phyloP scores from a whole-genome alignment of 2,797 vertebrate species.

The Acridotheres tristis region DNA sequence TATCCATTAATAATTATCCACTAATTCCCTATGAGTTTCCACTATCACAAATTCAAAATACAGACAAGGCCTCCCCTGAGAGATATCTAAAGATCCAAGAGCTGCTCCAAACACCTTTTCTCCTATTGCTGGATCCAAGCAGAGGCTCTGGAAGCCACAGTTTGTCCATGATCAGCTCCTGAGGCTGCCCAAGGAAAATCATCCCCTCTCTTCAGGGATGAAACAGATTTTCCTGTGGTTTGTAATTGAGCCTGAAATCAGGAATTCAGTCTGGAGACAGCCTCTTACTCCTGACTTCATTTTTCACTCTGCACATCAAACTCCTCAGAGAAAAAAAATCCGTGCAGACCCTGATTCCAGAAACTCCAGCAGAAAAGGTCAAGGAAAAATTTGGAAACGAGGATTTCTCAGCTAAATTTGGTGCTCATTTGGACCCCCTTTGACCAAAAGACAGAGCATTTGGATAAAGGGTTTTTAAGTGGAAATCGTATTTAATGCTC shows the following conservation, averaged over 20 bases:
- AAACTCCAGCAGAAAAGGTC: not conserved
- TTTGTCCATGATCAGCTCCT: not conserved
- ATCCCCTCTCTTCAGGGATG: not conserved
- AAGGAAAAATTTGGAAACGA: not conserved
- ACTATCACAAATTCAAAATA: not conserved
- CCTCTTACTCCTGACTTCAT: not conserved
- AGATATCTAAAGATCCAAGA: not conserved
- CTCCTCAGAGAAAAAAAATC: not conserved
- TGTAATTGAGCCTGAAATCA: not conserved
- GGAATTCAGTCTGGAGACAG: not conserved
- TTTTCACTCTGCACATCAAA: not conserved
- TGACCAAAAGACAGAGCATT: not conserved
- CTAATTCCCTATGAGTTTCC: not conserved
- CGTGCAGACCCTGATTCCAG: not conserved
- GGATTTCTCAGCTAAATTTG: not conserved
- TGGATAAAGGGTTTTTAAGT: not conserved
- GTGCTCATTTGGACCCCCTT: not conserved
- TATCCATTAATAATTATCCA: no score
- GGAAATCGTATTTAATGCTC: slow-evolving; percentile 15
- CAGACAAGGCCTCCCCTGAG: not conserved
- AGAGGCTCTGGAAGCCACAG: not conserved
- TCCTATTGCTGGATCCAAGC: not conserved
- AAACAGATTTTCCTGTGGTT: not conserved
- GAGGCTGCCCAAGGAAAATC: not conserved
- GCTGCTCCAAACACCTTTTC: not conserved